Evolutionary conservation across 2,797 vertebrate genomes (phyloP).

Genomic region (Chaenodraco wilsoni): DNA sequence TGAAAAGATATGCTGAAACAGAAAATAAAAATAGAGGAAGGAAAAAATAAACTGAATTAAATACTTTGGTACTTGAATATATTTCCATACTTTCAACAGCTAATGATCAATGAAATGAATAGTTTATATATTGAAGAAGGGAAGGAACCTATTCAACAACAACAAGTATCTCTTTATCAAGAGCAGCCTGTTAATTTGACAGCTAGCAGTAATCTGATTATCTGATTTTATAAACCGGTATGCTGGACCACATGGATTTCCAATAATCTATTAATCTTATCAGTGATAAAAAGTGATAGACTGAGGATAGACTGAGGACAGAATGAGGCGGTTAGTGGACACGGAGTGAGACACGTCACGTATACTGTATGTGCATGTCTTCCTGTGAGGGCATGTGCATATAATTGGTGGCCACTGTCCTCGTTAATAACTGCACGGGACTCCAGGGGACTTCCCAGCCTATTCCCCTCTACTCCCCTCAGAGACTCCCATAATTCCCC

Average conservation of each 20-base stretch:
- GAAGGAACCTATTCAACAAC: too few relatives aligned
- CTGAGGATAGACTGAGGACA: not conserved
- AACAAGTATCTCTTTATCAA: too few relatives aligned
- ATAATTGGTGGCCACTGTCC: slow-evolving; percentile 49
- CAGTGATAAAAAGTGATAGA: not conserved
- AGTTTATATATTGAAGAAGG: not conserved
- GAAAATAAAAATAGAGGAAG: too few relatives aligned
- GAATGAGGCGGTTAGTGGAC: not conserved
- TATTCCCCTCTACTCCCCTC: slow-evolving; percentile 34
- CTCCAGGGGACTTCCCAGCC: slow-evolving; percentile 55
- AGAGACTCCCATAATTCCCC: slow-evolving; percentile 29
- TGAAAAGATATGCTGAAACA: too few relatives aligned
- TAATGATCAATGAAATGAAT: not conserved
- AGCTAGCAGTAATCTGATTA: slow-evolving; percentile 47
- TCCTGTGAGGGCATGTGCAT: slow-evolving; percentile 12
- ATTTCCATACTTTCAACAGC: not conserved
- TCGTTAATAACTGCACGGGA: slow-evolving; percentile 66
- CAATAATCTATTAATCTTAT: slow-evolving; percentile 40
- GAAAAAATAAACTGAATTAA: not conserved
- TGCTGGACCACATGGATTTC: slow-evolving; percentile 55
- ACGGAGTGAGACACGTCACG: not conserved
- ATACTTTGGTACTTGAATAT: not conserved
- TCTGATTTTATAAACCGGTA: slow-evolving; percentile 35
- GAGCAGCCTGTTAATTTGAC: slow-evolving; percentile 10
- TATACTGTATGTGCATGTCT: not conserved